phyloP scores from a whole-genome alignment of 2,113 vertebrate genomes.

The Pogonocichla stellata region DNA sequence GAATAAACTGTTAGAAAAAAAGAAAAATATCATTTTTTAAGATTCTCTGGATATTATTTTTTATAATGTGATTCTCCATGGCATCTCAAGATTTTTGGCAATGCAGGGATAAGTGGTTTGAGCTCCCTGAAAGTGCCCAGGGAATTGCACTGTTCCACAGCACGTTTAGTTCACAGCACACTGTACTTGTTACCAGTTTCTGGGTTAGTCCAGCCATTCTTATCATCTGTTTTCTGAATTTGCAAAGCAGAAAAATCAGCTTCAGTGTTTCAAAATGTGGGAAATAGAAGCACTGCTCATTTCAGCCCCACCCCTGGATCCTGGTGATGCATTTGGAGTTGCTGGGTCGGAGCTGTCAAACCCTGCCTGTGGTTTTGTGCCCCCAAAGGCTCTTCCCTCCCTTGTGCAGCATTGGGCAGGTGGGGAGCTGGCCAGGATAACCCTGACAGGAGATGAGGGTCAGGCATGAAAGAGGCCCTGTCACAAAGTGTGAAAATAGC shows the following conservation, averaged over 20 bases:
- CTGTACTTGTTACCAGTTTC: background rate
- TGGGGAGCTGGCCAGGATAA: too few relatives aligned
- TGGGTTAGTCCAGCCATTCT: background rate
- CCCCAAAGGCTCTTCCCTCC: background rate
- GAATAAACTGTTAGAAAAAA: background rate
- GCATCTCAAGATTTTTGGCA: background rate
- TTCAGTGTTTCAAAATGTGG: background rate
- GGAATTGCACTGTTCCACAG: background rate
- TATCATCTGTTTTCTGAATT: background rate
- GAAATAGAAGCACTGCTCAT: background rate
- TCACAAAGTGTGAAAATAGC: background rate
- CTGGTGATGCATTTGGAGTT: background rate
- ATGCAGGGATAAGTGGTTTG: background rate
- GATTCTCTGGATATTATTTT: background rate
- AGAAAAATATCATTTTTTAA: background rate
- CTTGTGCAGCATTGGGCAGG: accelerated
- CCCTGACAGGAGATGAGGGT: too few relatives aligned
- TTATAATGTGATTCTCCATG: background rate
- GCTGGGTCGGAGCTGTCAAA: background rate
- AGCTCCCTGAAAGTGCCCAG: background rate
- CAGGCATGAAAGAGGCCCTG: accelerated
- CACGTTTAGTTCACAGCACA: background rate
- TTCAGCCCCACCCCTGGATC: background rate
- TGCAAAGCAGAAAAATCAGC: background rate
- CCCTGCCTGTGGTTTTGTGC: background rate